Percentiles rank a stretch among this genome's conserved stretches.
Evolutionary conservation across 2,113 vertebrate species (phyloP).

Genomic region (Halichoerus grypus): DNA sequence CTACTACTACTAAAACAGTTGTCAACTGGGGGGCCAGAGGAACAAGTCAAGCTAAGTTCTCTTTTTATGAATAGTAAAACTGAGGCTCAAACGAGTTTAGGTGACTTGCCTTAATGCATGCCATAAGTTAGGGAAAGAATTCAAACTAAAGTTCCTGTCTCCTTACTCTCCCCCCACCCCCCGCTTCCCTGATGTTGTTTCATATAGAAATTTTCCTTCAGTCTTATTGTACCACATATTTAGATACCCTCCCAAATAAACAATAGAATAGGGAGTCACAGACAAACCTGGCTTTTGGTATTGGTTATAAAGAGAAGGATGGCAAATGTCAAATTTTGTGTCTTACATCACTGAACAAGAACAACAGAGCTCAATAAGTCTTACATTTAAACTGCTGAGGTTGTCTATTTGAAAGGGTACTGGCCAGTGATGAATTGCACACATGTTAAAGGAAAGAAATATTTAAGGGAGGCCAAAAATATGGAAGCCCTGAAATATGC

Average conservation of each 20-base stretch:
- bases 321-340: constrained; percentile 33
- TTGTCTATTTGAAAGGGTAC: constrained; percentile 35
- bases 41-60: not conserved
- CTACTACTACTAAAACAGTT: not conserved
- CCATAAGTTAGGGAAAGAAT: not conserved
- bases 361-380: not conserved
- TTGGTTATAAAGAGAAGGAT: not conserved
- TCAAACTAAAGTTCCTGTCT: not conserved
- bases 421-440: constrained; percentile 16
- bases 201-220: not conserved
- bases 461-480: constrained; percentile 34
- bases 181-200: not conserved
- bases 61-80: not conserved
- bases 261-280: not conserved
- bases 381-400: constrained; percentile 37
- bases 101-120: not conserved
- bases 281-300: not conserved
- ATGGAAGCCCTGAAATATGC: not conserved
- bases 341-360: constrained; percentile 61
- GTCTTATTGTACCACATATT: not conserved
- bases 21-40: not conserved
- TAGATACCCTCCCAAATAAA: not conserved
- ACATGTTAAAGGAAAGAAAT: constrained; percentile 47
- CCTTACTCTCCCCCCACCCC: not conserved
- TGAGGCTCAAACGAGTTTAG: not conserved